Evolutionary conservation across 1,140 invertebrate genomes (phyloP), one percentile per base, ranked within the genome.

Genomic region (Dreissena rostriformis): DNA sequence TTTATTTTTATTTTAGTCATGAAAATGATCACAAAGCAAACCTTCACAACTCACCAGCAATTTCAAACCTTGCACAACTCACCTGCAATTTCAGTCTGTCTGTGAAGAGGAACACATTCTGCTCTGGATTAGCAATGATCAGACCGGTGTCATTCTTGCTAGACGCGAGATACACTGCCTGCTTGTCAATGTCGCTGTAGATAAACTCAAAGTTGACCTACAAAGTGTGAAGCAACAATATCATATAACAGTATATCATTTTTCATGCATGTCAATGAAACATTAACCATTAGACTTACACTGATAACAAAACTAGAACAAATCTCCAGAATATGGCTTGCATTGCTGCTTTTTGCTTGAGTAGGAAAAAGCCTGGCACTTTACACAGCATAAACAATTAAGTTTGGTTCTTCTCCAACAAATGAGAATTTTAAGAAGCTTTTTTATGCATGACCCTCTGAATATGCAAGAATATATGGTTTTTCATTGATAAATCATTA

Each of bases 81-180:
- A 92, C 91, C 90, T 93, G 90, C 52, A 92, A 80, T 29, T 90
- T 86, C 63, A 91, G 88, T 84, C 90, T 89, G 78, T 92, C 90
- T 51, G 92, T 86, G 87, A 93, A 93, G 49, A 93, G 85, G 82
- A 93, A 92, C 87, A 92, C 87, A 22, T 91, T 88, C 88, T 93
- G 91, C 55, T 86, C 83, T 24, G 91, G 85, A 79, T 93, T 92
- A 87, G 87, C 92, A 75, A 93, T 91, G 70, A 93, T 92, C 26
- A 92, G 87, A 57, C 90, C 91, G 63, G 84, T 86, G 76, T 90
- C 90, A 28, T 92, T 90, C 51, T 89, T 89, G 19, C 86, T 82
- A 28, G 88, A 86, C 24, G 91, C 55, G 19, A 93, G 86, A 65
- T 87, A 82, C 82, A 91, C 86, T 63, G 92, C 82, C 80, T 92